A percentile compares a stretch with the other conserved stretches of the same genome.
phyloP scores from a whole-genome alignment of 2,888 invertebrate species.

The Pachliopta kotzebuea region DNA sequence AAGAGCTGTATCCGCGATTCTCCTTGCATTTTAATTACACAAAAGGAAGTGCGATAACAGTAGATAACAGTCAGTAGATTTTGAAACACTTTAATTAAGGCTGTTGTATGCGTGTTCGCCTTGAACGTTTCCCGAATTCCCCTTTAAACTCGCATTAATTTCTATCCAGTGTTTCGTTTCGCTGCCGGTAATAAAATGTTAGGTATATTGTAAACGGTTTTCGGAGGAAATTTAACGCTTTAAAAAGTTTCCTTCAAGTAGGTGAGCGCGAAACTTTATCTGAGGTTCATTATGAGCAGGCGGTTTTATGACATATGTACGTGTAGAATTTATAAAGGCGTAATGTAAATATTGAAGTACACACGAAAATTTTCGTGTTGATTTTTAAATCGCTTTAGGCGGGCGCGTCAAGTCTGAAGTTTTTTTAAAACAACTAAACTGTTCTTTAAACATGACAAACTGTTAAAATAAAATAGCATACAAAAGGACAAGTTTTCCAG shows the following conservation, averaged over 20 bases:
- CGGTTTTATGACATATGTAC: conserved; percentile 21
- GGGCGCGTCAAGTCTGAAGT: conserved; percentile 25
- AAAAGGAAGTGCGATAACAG: conserved; percentile 70
- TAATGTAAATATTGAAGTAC: conserved; percentile 21
- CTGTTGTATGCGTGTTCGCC: conserved; percentile 68
- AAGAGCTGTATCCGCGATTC: conserved; percentile 57
- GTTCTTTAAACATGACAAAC: conserved; percentile 14
- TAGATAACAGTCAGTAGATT: conserved; percentile 58
- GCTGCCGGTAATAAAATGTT: conserved; percentile 28
- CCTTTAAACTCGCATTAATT: conserved; percentile 42
- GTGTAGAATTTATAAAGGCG: conserved; percentile 25
- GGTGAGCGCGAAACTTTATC: conserved; percentile 31
- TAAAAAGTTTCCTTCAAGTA: conserved; percentile 27
- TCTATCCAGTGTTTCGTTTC: conserved; percentile 29
- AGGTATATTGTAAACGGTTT: conserved; percentile 28
- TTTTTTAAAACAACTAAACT: conserved; percentile 13
- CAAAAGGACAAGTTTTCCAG: conserved; percentile 19
- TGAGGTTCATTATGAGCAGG: conserved; percentile 26
- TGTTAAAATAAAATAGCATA: conserved; percentile 20
- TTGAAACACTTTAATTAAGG: conserved; percentile 75
- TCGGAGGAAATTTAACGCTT: conserved; percentile 32
- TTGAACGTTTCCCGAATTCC: conserved; percentile 55
- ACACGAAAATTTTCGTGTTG: conserved; percentile 23
- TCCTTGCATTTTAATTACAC: conserved; percentile 75
- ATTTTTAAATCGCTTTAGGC: conserved; percentile 25